A percentile compares a stretch with the other conserved stretches of the same genome.
These are phyloP conservation scores for Pseudorectes ferrugineus DNA, from an alignment of 2,113 vertebrate species.

Conservation along the genomic window DNA sequence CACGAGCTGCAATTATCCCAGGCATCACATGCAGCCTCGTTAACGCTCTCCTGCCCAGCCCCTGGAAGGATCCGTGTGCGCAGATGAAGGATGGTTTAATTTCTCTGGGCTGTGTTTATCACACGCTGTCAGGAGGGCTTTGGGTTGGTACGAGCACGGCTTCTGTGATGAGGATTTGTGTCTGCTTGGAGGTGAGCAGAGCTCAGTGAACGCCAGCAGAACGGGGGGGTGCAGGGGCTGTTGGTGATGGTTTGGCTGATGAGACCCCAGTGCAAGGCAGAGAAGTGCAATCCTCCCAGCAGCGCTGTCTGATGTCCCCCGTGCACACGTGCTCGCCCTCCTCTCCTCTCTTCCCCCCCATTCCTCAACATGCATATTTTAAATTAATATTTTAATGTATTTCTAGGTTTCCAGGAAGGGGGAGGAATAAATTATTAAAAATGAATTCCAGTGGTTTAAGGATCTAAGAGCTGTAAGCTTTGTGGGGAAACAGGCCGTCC, in stretches of 20 bases:
- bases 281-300: not conserved
- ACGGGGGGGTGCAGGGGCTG: not conserved
- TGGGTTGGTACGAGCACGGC: fast-evolving
- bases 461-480: not conserved
- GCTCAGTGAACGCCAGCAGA: not conserved
- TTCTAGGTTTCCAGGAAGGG: not conserved
- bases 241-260: not conserved
- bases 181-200: not conserved
- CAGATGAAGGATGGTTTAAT: not conserved
- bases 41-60: not conserved
- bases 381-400: not conserved
- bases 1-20: not conserved
- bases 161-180: not conserved
- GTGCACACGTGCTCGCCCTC: not conserved
- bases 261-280: not conserved
- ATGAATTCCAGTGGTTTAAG: not conserved
- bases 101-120: not conserved
- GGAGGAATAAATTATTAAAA: conserved; percentile 10
- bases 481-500: not conserved
- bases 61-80: not conserved
- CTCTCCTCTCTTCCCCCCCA: not conserved
- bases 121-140: not conserved
- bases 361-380: not conserved
- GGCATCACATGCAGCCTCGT: not conserved
- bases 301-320: not conserved